Evolutionary conservation across 2,113 vertebrate genomes (phyloP).

Genomic region (Junco hyemalis): DNA sequence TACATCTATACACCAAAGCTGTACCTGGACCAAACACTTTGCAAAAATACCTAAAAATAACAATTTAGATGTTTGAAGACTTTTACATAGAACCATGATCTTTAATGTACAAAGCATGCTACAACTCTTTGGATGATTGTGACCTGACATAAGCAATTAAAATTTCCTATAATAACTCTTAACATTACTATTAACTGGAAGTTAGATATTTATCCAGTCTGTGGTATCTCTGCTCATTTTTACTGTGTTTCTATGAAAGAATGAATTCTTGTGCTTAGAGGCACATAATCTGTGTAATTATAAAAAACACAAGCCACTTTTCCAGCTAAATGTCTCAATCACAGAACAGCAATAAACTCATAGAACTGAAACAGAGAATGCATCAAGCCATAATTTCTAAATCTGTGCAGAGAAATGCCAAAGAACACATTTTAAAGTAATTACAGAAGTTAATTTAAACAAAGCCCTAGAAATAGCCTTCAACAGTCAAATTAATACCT

Average conservation of each 20-base stretch:
- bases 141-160: not conserved
- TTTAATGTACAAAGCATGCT: not conserved
- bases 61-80: not conserved
- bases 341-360: constrained; percentile 84
- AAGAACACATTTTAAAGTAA: constrained; percentile 3
- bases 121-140: not conserved
- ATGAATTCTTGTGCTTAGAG: constrained; percentile 81
- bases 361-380: constrained; percentile 79
- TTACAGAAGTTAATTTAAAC: not conserved
- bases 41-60: not conserved
- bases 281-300: constrained; percentile 83
- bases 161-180: not conserved
- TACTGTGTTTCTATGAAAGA: constrained; percentile 75
- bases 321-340: constrained; percentile 80
- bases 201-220: constrained; percentile 72
- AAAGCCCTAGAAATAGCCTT: not conserved
- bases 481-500: not conserved
- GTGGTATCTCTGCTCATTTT: constrained; percentile 81
- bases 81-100: not conserved
- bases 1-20: not conserved
- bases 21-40: not conserved
- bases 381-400: not conserved
- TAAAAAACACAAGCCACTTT: constrained; percentile 75
- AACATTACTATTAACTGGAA: not conserved
- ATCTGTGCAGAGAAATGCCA: not conserved